Conservation (phyloP, 1,140 invertebrate species). For the Musca domestica region DNA sequence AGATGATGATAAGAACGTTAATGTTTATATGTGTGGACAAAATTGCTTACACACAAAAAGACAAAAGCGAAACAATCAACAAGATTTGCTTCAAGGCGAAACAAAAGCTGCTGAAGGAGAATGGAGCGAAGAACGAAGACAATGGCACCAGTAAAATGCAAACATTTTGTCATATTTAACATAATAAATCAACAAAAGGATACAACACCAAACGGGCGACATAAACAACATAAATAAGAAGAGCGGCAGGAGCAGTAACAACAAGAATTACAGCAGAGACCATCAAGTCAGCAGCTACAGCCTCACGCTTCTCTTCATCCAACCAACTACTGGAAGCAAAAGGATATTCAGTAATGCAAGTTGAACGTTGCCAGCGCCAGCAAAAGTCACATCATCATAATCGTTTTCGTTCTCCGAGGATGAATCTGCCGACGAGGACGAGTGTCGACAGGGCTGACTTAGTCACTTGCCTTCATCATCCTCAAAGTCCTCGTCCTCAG, state of each 20-base stretch:
- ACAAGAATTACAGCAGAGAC: not conserved
- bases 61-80: conserved; percentile 3
- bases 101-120: too few species aligned
- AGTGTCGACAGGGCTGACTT: too few species aligned
- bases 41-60: not conserved
- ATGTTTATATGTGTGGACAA: not conserved
- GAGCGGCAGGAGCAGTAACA: not conserved
- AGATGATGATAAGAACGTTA: not conserved
- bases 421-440: too few species aligned
- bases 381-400: conserved; percentile 5
- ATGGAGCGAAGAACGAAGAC: too few species aligned
- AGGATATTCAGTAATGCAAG: too few species aligned
- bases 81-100: too few species aligned
- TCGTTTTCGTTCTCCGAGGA: too few species aligned
- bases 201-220: not conserved
- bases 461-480: not conserved
- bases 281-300: not conserved
- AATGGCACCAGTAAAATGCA: not conserved
- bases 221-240: not conserved
- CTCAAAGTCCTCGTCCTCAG: not conserved
- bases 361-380: not conserved
- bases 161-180: conserved; percentile 20
- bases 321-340: too few species aligned
- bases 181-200: conserved; percentile 15
- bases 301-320: not conserved